Evolutionary conservation across 2,113 vertebrate genomes (phyloP).

Genomic region (Narcine bancroftii): DNA sequence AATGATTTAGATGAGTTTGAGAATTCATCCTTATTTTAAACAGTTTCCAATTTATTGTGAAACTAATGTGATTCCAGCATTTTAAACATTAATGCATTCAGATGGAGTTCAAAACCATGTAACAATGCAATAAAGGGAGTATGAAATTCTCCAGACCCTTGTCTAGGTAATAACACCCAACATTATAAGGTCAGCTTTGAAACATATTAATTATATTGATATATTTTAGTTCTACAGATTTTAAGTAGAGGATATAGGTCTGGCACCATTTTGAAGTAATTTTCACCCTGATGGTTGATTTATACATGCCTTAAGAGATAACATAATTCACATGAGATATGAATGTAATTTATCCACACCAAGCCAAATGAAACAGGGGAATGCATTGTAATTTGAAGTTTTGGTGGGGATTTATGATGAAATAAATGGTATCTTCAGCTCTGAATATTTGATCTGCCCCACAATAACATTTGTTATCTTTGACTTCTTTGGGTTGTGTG

Average conservation of each 20-base stretch:
- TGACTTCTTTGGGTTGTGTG: neutral
- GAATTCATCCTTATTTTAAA: neutral
- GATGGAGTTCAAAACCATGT: neutral
- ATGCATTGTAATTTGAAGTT: constrained; percentile 45
- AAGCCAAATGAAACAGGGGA: constrained; percentile 46
- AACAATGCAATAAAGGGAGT: neutral
- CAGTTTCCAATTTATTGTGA: neutral
- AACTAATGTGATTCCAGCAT: neutral
- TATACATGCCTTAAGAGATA: constrained; percentile 44
- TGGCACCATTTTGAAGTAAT: constrained; percentile 44
- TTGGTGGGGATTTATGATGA: constrained; percentile 46
- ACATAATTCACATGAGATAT: constrained; percentile 49
- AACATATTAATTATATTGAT: constrained; percentile 45
- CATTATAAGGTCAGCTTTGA: constrained; percentile 46
- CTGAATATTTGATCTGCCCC: constrained; percentile 42
- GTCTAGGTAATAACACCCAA: constrained; percentile 45
- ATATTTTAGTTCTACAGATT: constrained; percentile 49
- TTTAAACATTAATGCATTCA: neutral
- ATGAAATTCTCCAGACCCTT: constrained; percentile 39
- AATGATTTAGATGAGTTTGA: constrained; percentile 24
- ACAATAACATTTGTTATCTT: neutral
- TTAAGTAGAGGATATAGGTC: constrained; percentile 45
- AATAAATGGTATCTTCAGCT: constrained; percentile 38
- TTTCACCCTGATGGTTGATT: constrained; percentile 47
- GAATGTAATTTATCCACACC: constrained; percentile 50